A percentile compares a stretch with the other conserved stretches of the same genome.
phyloP scores from a whole-genome alignment of 2,888 invertebrate species.

The Papilio demoleus region DNA sequence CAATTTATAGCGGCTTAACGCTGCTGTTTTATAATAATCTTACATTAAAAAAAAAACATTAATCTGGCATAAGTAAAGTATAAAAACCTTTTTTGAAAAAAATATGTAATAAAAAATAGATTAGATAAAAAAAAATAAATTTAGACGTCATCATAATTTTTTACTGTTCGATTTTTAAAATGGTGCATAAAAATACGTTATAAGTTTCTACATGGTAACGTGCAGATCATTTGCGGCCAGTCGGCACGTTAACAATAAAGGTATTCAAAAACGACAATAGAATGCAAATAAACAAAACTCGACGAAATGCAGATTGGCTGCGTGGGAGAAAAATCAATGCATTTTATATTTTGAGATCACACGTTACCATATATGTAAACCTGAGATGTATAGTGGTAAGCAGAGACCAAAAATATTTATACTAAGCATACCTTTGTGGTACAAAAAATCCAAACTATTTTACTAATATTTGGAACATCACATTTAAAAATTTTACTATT shows the following conservation, averaged over 20 bases:
- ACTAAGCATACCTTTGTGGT: background rate
- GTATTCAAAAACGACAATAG: slow-evolving; percentile 37
- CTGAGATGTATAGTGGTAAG: background rate
- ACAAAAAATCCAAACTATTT: background rate
- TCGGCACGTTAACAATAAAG: slow-evolving; percentile 41
- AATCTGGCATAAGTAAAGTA: background rate
- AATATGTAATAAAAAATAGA: no score
- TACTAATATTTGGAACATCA: background rate
- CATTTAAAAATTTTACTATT: background rate
- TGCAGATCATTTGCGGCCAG: slow-evolving; percentile 36
- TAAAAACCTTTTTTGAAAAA: no score
- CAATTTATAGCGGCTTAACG: slow-evolving; percentile 12
- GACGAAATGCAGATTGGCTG: slow-evolving; percentile 39
- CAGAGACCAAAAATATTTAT: background rate
- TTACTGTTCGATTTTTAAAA: background rate
- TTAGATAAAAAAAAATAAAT: no score
- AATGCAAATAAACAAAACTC: slow-evolving; percentile 40
- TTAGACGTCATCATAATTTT: background rate
- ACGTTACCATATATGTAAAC: background rate
- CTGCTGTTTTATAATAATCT: slow-evolving; percentile 3
- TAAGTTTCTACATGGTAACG: slow-evolving; percentile 36
- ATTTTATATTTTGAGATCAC: slow-evolving; percentile 11
- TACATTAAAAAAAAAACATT: background rate
- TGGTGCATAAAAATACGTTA: background rate
- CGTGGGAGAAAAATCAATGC: slow-evolving; percentile 38